Evolutionary conservation across 2,113 vertebrate genomes (phyloP), one percentile per base, ranked within the genome.

Genomic region (Solea senegalensis): DNA sequence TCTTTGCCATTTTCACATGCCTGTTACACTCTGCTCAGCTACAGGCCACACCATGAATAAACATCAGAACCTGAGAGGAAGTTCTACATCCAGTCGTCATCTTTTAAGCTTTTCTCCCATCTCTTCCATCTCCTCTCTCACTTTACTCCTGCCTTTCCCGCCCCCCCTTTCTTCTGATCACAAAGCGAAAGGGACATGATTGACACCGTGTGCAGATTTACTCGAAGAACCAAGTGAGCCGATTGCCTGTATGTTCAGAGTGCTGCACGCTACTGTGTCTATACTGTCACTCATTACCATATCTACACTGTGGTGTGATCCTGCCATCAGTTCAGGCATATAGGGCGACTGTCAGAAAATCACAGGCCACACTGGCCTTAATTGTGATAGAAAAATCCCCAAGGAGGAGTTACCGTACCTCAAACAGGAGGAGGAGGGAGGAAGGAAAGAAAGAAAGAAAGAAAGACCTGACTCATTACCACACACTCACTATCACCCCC

Each of bases 271-370:
- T n/a, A 39, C 85, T 12, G 61, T 48, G 58, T 84, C 82, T 74
- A 74, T 80, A 86, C 71, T 56, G 81, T 72, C 80, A 70, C 76
- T 81, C 72, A 82, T 89, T 86, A 84, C 50, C 87, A 82, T 86
- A 79, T 84, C 82, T 74, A 80, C 82, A 81, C 80, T 6, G 61
- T 51, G 68, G 69, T 76, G 60, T 79, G 74, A 82, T 82, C 69
- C 76, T 77, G 77, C 49, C 70, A 69, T 83, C 77, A 71, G 83
- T 72, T 83, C 76, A 74, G 71, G 54, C 74, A 61, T 74, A 65
- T 13, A 60, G 81, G 74, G 74, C 61, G 44, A 61, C 82, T 85
- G 87, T 83, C 86, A 80, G 75, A 83, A 79, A 80, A 84, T 85
- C 82, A 83, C 74, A 74, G 72, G 69, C 75, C 78, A 72, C 66